Evolutionary conservation across 1,140 invertebrate genomes (phyloP).

Genomic region (Bacillus rossius): DNA sequence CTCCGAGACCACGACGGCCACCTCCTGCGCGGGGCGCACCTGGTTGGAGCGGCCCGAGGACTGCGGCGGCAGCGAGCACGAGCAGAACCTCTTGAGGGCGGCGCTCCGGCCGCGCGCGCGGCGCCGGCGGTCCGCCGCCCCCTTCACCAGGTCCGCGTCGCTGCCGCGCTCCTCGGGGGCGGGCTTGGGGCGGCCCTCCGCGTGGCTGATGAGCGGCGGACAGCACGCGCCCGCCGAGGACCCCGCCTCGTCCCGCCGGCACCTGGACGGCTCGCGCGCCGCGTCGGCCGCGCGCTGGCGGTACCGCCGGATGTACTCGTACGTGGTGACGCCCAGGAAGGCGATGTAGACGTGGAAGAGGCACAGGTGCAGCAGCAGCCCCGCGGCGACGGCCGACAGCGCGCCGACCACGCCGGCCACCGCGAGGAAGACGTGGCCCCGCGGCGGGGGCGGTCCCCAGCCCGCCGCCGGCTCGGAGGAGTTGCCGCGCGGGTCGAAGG

Average conservation of each 20-base stretch:
- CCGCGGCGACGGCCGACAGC: constrained; percentile 67
- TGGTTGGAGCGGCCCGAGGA: neutral
- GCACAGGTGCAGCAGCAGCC: constrained; percentile 79
- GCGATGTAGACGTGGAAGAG: constrained; percentile 87
- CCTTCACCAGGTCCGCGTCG: neutral
- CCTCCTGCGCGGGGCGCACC: constrained; percentile 9
- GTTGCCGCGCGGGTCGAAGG: constrained; percentile 43
- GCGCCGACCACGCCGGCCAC: constrained; percentile 59
- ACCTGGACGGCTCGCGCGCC: neutral
- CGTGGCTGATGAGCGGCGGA: neutral
- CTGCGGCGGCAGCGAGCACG: too few relatives aligned
- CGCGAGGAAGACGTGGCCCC: constrained; percentile 53
- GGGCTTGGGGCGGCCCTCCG: constrained; percentile 2
- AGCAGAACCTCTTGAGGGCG: neutral
- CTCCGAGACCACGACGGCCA: constrained; percentile 33
- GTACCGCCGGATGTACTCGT: constrained; percentile 71
- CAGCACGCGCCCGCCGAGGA: neutral
- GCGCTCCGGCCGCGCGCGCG: neutral
- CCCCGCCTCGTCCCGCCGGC: neutral
- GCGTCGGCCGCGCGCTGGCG: neutral
- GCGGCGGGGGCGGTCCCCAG: constrained; percentile 32
- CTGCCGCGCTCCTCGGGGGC: neutral
- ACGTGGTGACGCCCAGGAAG: constrained; percentile 78
- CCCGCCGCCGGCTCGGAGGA: constrained; percentile 58
- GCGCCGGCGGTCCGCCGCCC: neutral